Evolutionary conservation across 2,797 vertebrate genomes (phyloP).

Genomic region (Leucoraja ocellata): DNA sequence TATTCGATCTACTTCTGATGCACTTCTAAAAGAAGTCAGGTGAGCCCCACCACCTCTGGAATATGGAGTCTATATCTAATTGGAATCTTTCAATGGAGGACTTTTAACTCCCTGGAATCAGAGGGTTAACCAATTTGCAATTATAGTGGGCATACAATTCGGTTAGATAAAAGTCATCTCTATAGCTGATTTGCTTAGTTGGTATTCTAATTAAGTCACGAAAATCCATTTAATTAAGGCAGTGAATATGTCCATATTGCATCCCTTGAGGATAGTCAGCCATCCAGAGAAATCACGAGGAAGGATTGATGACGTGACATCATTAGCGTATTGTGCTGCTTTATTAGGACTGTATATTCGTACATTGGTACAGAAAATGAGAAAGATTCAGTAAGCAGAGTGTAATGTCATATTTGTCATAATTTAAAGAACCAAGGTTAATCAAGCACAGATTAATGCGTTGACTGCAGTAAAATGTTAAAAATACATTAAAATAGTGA

Average conservation of each 20-base stretch:
- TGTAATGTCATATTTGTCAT: slow-evolving; percentile 31
- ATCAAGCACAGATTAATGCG: slow-evolving; percentile 12
- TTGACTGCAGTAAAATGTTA: neutral
- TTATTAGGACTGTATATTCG: neutral
- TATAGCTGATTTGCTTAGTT: neutral
- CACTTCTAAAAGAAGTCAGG: neutral
- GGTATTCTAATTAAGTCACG: slow-evolving; percentile 25
- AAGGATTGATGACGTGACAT: slow-evolving; percentile 10
- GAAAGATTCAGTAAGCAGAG: neutral
- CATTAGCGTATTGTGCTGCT: slow-evolving; percentile 20
- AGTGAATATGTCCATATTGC: neutral
- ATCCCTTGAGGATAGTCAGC: neutral
- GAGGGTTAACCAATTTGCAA: slow-evolving; percentile 18
- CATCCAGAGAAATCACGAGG: neutral
- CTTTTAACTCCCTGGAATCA: neutral
- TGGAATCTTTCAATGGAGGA: neutral
- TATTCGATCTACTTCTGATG: neutral
- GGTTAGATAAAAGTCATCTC: slow-evolving; percentile 1
- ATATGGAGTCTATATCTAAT: neutral
- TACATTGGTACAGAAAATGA: slow-evolving; percentile 17
- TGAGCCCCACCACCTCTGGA: neutral
- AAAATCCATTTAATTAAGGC: slow-evolving; percentile 11
- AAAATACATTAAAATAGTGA: slow-evolving; percentile 4
- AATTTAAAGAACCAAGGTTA: neutral
- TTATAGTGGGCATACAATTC: neutral